Conservation (phyloP, 2,888 invertebrate genomes). For the Andrena fulva region DNA sequence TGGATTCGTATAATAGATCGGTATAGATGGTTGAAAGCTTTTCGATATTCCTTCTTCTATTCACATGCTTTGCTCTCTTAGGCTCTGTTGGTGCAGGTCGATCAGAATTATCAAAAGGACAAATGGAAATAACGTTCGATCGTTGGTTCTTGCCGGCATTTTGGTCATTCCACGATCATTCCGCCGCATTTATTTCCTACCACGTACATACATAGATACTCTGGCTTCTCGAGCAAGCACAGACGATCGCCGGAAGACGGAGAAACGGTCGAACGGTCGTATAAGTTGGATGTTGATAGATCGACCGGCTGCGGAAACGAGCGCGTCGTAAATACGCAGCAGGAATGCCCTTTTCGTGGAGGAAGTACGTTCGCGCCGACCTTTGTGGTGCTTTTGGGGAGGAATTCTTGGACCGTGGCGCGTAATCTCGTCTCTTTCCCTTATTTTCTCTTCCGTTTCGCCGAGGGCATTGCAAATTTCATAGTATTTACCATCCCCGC, state of each 20-base stretch:
- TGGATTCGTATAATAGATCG: not conserved
- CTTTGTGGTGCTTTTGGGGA: slow-evolving; percentile 6
- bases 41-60: not conserved
- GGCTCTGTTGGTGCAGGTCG: not conserved
- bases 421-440: slow-evolving; percentile 25
- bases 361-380: slow-evolving; percentile 1
- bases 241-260: slow-evolving; percentile 24
- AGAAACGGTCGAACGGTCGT: slow-evolving; percentile 15
- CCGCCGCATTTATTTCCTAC: slow-evolving; percentile 39
- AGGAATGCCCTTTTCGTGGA: slow-evolving; percentile 27
- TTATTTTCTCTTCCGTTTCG: slow-evolving; percentile 41
- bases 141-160: slow-evolving; percentile 29
- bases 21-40: too few species aligned
- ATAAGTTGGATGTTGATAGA: not conserved
- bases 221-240: not conserved
- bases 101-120: not conserved
- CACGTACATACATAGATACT: not conserved
- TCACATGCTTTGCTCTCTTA: not conserved
- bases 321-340: not conserved
- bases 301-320: slow-evolving; percentile 18
- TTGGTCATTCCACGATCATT: slow-evolving; percentile 66
- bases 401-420: not conserved
- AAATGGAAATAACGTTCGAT: slow-evolving; percentile 11
- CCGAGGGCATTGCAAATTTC: not conserved
- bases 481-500: slow-evolving; percentile 18